These are phyloP conservation scores for Stictocephala bisonia DNA, from an alignment of 2,888 invertebrate genomes.

Conservation along the genomic window DNA sequence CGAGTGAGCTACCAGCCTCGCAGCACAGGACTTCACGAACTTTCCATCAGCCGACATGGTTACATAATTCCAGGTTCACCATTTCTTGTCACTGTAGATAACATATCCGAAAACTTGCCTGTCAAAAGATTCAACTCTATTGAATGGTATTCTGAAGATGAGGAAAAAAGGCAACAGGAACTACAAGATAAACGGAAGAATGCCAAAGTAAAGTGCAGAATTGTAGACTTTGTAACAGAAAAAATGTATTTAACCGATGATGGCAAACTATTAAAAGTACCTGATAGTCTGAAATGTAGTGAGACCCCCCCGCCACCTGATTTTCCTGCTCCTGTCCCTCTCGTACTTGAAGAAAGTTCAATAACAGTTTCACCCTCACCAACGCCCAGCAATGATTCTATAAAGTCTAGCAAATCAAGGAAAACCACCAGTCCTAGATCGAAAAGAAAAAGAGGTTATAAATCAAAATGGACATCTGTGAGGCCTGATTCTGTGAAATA, in stretches of 20 bases:
- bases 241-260: constrained; percentile 70
- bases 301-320: constrained; percentile 9
- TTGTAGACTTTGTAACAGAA: constrained; percentile 70
- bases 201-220: constrained; percentile 66
- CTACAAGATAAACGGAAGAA: constrained; percentile 39
- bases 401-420: neutral
- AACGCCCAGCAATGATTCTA: neutral
- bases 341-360: neutral
- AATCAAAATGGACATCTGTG: neutral
- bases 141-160: constrained; percentile 45
- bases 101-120: constrained; percentile 44
- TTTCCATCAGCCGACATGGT: constrained; percentile 40
- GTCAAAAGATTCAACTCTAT: constrained; percentile 30
- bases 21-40: constrained; percentile 44
- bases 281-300: neutral
- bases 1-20: constrained; percentile 42
- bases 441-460: constrained; percentile 4
- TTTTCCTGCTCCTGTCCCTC: constrained; percentile 4
- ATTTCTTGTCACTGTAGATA: constrained; percentile 66
- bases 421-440: constrained; percentile 44
- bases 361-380: constrained; percentile 3
- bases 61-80: constrained; percentile 68
- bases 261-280: constrained; percentile 60
- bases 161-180: constrained; percentile 33
- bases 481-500: constrained; percentile 22